A percentile compares a stretch with the other conserved stretches of the same genome.
Evolutionary conservation across 2,888 invertebrate species (phyloP).

Genomic region (Cerceris ruficornis): DNA sequence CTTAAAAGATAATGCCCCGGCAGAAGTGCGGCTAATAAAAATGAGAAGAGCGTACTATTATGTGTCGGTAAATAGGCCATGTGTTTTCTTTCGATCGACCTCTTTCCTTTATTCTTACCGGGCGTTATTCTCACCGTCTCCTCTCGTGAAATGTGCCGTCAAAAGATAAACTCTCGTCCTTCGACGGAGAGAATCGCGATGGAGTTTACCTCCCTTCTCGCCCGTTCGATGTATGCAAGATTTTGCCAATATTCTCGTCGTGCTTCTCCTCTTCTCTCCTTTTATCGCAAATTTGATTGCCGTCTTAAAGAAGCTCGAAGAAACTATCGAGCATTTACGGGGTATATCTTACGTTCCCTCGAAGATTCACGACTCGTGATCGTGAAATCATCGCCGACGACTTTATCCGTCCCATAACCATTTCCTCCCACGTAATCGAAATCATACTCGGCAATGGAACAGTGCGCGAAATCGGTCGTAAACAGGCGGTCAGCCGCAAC

Average conservation of each 20-base stretch:
- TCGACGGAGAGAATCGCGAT: slow-evolving; percentile 8
- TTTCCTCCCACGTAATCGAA: slow-evolving; percentile 52
- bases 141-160: slow-evolving; percentile 6
- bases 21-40: slow-evolving; percentile 1
- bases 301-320: too few species aligned
- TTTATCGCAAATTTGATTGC: not conserved
- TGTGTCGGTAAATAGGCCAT: slow-evolving; percentile 13
- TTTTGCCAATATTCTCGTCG: not conserved
- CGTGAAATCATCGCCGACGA: not conserved
- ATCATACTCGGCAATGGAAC: slow-evolving; percentile 41
- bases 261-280: not conserved
- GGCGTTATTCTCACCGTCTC: slow-evolving; percentile 8
- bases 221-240: too few species aligned
- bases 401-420: slow-evolving; percentile 24
- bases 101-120: slow-evolving; percentile 27
- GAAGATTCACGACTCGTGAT: not conserved
- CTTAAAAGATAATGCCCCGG: slow-evolving; percentile 29
- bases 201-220: not conserved
- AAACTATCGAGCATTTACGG: too few species aligned
- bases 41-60: not conserved
- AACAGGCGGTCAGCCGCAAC: slow-evolving; percentile 66
- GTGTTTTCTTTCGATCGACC: slow-evolving; percentile 65
- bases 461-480: slow-evolving; percentile 58
- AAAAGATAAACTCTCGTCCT: slow-evolving; percentile 34
- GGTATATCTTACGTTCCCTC: too few species aligned